A percentile compares a stretch with the other conserved stretches of the same genome.
Evolutionary conservation across 2,888 invertebrate species (phyloP).

Genomic region (Dermolepida albohirtum): DNA sequence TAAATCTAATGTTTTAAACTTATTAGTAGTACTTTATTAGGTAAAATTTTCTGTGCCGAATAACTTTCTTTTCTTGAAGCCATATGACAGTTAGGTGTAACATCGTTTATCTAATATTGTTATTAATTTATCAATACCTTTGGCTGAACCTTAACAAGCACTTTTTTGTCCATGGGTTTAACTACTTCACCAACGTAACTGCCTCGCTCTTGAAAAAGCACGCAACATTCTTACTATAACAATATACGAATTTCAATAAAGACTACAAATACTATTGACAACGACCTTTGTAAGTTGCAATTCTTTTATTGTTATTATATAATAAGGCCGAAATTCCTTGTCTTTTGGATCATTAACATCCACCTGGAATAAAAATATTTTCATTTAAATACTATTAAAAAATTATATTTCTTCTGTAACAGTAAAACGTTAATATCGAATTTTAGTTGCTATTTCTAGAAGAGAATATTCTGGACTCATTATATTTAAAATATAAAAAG

Average conservation of each 20-base stretch:
- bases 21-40: slow-evolving; percentile 15
- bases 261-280: neutral
- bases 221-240: slow-evolving; percentile 90
- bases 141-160: slow-evolving; percentile 98
- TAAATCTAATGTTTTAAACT: neutral
- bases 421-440: slow-evolving; percentile 10
- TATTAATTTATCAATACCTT: slow-evolving; percentile 99
- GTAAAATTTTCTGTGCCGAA: slow-evolving; percentile 85
- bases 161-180: slow-evolving; percentile 99
- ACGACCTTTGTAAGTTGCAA: slow-evolving; percentile 69
- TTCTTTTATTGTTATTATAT: slow-evolving; percentile 98
- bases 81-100: slow-evolving; percentile 97
- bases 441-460: slow-evolving; percentile 19
- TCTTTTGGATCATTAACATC: slow-evolving; percentile 80
- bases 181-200: slow-evolving; percentile 99
- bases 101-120: slow-evolving; percentile 97
- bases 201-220: slow-evolving; percentile 94
- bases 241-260: slow-evolving; percentile 52
- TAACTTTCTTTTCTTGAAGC: slow-evolving; percentile 99
- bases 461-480: slow-evolving; percentile 39
- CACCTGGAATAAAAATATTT: slow-evolving; percentile 68
- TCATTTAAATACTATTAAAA: neutral
- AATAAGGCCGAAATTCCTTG: slow-evolving; percentile 95
- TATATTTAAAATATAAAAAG: neutral
- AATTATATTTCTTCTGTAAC: too few relatives aligned